A percentile compares a stretch with the other conserved stretches of the same genome.
Evolutionary conservation across 2,113 vertebrate species (phyloP).

Genomic region (Cyprinodon brontotheroides): DNA sequence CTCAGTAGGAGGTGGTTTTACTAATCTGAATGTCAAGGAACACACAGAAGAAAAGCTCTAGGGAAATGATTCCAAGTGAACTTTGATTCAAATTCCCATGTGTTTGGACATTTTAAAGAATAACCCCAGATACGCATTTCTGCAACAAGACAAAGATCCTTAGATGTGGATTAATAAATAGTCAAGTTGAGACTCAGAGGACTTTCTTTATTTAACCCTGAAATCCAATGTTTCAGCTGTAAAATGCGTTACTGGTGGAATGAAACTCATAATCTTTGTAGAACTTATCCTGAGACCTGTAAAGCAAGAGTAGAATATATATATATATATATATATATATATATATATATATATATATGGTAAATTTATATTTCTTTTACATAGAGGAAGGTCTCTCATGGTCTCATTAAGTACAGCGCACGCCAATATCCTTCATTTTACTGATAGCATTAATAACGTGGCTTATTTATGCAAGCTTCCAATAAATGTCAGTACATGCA

Average conservation of each 20-base stretch:
- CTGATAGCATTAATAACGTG: not conserved
- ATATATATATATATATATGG: not conserved
- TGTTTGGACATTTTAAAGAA: not conserved
- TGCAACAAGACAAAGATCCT: not conserved
- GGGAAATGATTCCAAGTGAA: constrained; percentile 5
- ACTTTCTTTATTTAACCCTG: constrained; percentile 1
- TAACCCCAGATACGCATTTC: not conserved
- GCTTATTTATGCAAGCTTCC: not conserved
- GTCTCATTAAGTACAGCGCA: constrained; percentile 16
- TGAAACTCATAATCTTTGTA: constrained; percentile 2
- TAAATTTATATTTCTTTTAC: not conserved
- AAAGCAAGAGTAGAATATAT: not conserved
- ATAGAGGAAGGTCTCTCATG: not conserved
- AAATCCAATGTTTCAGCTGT: not conserved
- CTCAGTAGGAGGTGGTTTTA: constrained; percentile 15
- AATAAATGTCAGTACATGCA: not conserved
- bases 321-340: not conserved
- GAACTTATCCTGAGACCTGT: constrained; percentile 12
- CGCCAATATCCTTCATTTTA: constrained; percentile 5
- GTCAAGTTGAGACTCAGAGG: not conserved
- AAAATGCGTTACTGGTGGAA: constrained; percentile 7
- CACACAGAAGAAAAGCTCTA: not conserved
- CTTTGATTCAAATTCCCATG: not conserved
- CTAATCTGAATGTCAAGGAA: constrained; percentile 23
- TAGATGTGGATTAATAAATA: constrained; percentile 9